Conservation (phyloP, 2,888 invertebrate genomes). For the Agriopis leucophaearia region DNA sequence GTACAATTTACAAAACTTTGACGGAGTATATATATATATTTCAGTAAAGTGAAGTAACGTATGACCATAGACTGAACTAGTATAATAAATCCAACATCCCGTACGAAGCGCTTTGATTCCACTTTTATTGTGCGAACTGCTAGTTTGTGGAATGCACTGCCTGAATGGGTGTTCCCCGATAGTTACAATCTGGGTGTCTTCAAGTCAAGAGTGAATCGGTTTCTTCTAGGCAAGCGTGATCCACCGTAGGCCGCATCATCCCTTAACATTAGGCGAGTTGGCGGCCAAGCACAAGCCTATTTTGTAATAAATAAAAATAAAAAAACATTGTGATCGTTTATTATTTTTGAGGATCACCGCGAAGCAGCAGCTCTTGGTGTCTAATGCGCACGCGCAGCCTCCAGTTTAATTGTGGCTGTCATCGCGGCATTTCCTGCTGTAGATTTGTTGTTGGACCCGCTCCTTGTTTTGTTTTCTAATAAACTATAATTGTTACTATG, state of each 20-base stretch:
- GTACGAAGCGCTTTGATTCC: no score
- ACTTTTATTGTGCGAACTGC: no score
- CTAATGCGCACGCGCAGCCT: constrained; percentile 53
- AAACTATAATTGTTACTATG: neutral
- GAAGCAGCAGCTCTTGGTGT: constrained; percentile 27
- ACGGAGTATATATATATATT: neutral
- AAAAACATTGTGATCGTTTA: neutral
- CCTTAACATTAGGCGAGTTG: no score
- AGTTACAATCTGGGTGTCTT: no score
- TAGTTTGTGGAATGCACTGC: no score
- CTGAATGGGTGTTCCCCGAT: no score
- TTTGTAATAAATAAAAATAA: neutral
- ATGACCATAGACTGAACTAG: neutral
- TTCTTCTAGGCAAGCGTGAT: no score
- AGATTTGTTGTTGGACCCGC: constrained; percentile 51
- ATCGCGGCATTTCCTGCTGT: constrained; percentile 59
- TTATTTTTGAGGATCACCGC: constrained; percentile 38
- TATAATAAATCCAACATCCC: no score
- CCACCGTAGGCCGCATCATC: no score
- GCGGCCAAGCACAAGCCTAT: no score
- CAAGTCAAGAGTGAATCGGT: no score
- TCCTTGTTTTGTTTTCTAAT: constrained; percentile 49
- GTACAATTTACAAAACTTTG: no score
- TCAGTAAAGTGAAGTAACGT: neutral
- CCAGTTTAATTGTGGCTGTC: constrained; percentile 59